Evolutionary conservation across 2,797 vertebrate genomes (phyloP).

Genomic region (Silurus lanzhouensis): DNA sequence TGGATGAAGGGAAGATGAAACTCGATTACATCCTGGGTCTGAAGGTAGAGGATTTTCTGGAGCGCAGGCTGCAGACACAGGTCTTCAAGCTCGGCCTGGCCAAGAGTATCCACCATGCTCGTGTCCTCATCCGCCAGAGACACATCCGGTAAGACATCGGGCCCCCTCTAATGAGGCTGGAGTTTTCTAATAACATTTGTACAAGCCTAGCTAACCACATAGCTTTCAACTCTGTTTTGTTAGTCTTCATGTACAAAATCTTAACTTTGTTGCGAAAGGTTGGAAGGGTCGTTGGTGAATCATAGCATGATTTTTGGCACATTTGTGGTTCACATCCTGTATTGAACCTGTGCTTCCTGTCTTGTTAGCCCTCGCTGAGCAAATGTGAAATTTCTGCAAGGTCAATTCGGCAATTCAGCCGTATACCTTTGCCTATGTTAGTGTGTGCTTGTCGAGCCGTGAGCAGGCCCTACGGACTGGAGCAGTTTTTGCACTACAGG

Average conservation of each 20-base stretch:
- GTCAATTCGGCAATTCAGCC: slow-evolving; percentile 89
- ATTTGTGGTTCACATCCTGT: slow-evolving; percentile 3
- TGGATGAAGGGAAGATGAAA: slow-evolving; percentile 96
- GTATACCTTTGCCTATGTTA: slow-evolving; percentile 87
- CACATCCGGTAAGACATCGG: slow-evolving; percentile 84
- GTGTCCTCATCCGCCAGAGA: slow-evolving; percentile 92
- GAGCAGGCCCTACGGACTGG: slow-evolving; percentile 61
- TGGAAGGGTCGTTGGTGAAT: neutral
- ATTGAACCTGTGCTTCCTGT: slow-evolving; percentile 67
- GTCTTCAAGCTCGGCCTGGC: slow-evolving; percentile 94
- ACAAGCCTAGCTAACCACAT: no score
- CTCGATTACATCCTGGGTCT: slow-evolving; percentile 95
- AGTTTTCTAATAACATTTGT: no score
- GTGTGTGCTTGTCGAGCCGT: slow-evolving; percentile 76
- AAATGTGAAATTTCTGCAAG: slow-evolving; percentile 75
- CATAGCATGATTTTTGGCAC: neutral
- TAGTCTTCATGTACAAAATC: neutral
- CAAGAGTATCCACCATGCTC: slow-evolving; percentile 93
- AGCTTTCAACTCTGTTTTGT: no score
- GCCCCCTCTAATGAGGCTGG: neutral
- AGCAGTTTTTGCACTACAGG: slow-evolving; percentile 58
- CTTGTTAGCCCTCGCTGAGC: slow-evolving; percentile 65
- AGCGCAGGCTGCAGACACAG: slow-evolving; percentile 91
- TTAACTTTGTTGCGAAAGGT: neutral
- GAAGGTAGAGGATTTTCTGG: slow-evolving; percentile 95